Evolutionary conservation across 1,140 invertebrate genomes (phyloP), one percentile per base, ranked within the genome.

Genomic region (Drosophila tsacasi): DNA sequence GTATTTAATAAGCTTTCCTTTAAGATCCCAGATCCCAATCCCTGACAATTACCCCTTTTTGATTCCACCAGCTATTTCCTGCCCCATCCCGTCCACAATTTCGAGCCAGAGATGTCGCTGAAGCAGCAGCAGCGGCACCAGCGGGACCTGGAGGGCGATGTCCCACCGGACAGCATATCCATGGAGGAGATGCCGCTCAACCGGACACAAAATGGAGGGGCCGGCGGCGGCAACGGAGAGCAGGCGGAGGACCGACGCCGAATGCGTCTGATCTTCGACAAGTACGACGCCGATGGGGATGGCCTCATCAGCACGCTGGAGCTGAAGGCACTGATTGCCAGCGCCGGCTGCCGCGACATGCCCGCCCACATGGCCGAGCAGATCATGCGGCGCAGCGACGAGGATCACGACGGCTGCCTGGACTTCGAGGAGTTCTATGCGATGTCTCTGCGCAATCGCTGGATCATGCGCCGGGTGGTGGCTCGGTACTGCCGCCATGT

Each of bases 391-490:
- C 94, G 95, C 64, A 95, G 95, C 10, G 97, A 98, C 93, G 90
- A 93, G 17, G 95, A 98, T 92, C 94, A 95, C 79, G 95, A 96
- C 77, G 96, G 96, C 6, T 95, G 95, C 60, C 92, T 98, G 58
- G 95, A 96, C 80, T 97, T 96, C 89, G 94, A 95, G 27, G 97
- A 98, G 94, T 98, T 98, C 89, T 95, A 97, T 44, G 93, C 94
- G 13, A 96, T 98, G 96, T 96, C 97, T 80, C 93, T 95, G 89
- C 93, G 94, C 66, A 94, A 83, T 67, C 93, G 84, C 92, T 96
- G 60, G 95, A 95, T 76, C 94, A 95, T 82, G 94, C 95, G 87
- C 93, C 94, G 65, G 91, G 95, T 57, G 95, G 95, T 91, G 94
- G 95, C 54, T 93, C 95, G 74, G 93, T 93, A 93, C 93, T 95